Percentiles rank a stretch among this genome's conserved stretches.
These are phyloP conservation scores for Bujurquina vittata DNA, from an alignment of 2,113 vertebrate species.

Conservation along the genomic window DNA sequence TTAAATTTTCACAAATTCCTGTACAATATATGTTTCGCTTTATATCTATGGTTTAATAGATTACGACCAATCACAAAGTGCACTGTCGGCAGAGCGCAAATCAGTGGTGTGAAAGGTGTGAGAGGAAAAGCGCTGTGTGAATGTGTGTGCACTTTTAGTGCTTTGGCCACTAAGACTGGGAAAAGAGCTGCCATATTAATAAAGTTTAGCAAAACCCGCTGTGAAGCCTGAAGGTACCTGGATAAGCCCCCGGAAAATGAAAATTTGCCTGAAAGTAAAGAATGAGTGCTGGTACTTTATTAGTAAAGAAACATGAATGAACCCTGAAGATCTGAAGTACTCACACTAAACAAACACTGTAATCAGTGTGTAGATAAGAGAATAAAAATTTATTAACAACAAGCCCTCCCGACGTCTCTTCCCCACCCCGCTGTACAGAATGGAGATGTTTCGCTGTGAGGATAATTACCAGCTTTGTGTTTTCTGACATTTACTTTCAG, in stretches of 20 bases:
- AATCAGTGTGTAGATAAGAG: not conserved
- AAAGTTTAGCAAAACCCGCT: too few species aligned
- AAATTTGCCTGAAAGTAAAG: conserved; percentile 1
- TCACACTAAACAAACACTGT: not conserved
- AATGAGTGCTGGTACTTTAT: not conserved
- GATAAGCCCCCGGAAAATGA: not conserved
- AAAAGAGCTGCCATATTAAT: too few species aligned
- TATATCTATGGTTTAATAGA: not conserved
- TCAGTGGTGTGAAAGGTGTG: too few species aligned
- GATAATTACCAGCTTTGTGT: conserved; percentile 16
- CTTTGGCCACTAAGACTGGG: too few species aligned
- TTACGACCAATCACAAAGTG: not conserved
- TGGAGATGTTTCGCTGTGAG: not conserved
- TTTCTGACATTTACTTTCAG: conserved; percentile 32
- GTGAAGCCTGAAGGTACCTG: too few species aligned
- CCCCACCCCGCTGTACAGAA: not conserved
- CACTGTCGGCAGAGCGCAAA: not conserved
- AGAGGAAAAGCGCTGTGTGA: too few species aligned
- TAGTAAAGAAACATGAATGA: not conserved
- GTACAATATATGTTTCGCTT: not conserved
- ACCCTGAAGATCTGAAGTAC: not conserved
- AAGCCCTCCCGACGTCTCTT: not conserved
- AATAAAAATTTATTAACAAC: not conserved
- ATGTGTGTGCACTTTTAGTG: too few species aligned
- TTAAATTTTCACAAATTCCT: not conserved